Evolutionary conservation across 1,140 invertebrate species (phyloP).

Genomic region (Metopolophium dirhodum): DNA sequence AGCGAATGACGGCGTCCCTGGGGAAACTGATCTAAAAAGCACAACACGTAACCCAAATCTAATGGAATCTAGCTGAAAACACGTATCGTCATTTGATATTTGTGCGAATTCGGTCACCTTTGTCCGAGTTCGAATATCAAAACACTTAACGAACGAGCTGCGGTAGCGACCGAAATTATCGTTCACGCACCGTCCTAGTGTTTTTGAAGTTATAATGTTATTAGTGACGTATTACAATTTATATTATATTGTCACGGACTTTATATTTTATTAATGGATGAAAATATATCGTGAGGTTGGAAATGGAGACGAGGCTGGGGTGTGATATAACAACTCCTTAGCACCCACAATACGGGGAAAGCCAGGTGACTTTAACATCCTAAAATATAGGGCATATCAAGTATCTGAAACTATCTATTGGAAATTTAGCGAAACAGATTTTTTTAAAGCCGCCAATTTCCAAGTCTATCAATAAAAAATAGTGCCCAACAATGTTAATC

Average conservation of each 20-base stretch:
- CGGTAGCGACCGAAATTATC: background rate
- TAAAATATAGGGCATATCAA: background rate
- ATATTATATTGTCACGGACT: no score
- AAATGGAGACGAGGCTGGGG: background rate
- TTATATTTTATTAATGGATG: no score
- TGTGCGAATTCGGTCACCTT: background rate
- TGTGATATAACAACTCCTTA: background rate
- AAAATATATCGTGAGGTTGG: background rate
- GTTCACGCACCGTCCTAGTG: background rate
- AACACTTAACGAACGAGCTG: background rate
- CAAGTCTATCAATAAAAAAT: background rate
- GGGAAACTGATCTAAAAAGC: conserved; percentile 7
- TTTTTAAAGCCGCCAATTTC: no score
- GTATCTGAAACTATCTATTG: background rate
- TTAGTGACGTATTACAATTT: background rate
- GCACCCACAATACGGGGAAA: no score
- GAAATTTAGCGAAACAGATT: no score
- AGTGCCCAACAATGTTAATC: background rate
- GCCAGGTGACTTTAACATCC: background rate
- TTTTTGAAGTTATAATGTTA: background rate
- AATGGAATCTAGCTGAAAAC: background rate
- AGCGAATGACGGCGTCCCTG: background rate
- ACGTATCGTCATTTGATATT: background rate
- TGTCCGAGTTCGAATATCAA: background rate
- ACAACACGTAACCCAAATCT: background rate